Base-by-base conservation (phyloP, 2,113 vertebrate species). In the Scatophagus argus region DNA sequence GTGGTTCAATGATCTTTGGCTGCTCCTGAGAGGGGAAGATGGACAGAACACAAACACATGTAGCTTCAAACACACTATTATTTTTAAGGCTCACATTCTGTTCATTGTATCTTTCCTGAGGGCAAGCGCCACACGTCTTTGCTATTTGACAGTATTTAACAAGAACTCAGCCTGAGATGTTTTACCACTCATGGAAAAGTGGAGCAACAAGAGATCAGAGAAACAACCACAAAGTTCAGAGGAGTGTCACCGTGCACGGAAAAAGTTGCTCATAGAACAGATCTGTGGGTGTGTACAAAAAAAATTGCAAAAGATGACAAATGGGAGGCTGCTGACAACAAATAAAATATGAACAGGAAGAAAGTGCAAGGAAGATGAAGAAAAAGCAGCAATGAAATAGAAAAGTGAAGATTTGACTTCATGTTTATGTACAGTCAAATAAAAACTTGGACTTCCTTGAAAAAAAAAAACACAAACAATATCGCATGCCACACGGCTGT, bases 1-100 rank as follows among this genome's bases (percentile, higher is more conserved):
- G 90, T 0, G 98, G 97, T 78, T 99, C 97, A 13, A 99, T 96
- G 79, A 99, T 95, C 91, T 98, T 98, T 0, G 96, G 95, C 93
- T 99, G 97, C 91, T 99, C 97, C 98, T 99, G 90, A 13, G 74
- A 63, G 13, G 4, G 1, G 8, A 7, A 3, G 25, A 65, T 0
- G 4, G n/a, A 63, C 23, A 74, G 1, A 17, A 61, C 3, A 60
- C n/a, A 8, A 36, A 59, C 1, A 34, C 21, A 12, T 25, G 25
- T 34, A 21, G 16, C 8, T 60, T 64, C 23, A 68, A 27, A 54
- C 29, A 27, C 38, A 21, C 6, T 6, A 2, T 1, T 55, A 31
- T 0, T 44, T 44, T 59, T 47, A 27, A 11, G 62, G 23, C 14
- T n/a, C 23, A 2, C 8, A 19, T 43, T 51, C 12, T 27, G 19